phyloP scores from a whole-genome alignment of 2,888 invertebrate genomes.

The Siphonodentalium dalli region DNA sequence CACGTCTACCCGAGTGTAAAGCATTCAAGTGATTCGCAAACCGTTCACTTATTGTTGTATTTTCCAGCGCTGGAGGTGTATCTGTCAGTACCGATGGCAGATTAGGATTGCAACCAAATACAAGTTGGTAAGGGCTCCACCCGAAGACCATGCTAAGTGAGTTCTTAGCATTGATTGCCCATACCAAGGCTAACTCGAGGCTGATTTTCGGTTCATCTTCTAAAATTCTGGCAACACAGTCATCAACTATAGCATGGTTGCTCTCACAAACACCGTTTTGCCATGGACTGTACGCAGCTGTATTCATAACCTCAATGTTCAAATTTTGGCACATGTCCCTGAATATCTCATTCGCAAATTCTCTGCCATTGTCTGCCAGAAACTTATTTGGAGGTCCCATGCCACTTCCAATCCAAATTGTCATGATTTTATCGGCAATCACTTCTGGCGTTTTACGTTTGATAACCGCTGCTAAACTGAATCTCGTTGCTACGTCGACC shows the following conservation, averaged over 20 bases:
- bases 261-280: too few species aligned
- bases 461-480: slow-evolving; percentile 6
- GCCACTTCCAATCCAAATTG: slow-evolving; percentile 6
- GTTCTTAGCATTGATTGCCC: slow-evolving; percentile 7
- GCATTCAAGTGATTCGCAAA: slow-evolving; percentile 16
- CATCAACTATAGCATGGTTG: slow-evolving; percentile 11
- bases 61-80: slow-evolving; percentile 10
- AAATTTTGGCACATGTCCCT: slow-evolving; percentile 10
- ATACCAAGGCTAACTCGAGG: slow-evolving; percentile 1
- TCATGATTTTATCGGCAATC: slow-evolving; percentile 6
- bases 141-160: slow-evolving; percentile 8
- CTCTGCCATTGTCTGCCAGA: slow-evolving; percentile 12
- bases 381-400: slow-evolving; percentile 5
- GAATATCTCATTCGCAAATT: slow-evolving; percentile 8
- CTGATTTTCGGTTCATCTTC: neutral
- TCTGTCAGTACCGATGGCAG: slow-evolving; percentile 11
- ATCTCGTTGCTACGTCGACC: slow-evolving; percentile 9
- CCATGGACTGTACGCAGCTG: slow-evolving; percentile 9
- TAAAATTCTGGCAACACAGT: slow-evolving; percentile 1
- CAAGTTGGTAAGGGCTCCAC: slow-evolving; percentile 16
- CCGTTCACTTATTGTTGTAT: slow-evolving; percentile 5
- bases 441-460: neutral
- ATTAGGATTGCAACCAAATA: slow-evolving; percentile 16
- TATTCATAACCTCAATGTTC: slow-evolving; percentile 2
- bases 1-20: slow-evolving; percentile 4